These are phyloP conservation scores for Sturnira hondurensis DNA, from an alignment of 2,113 vertebrate species.

Conservation along the genomic window DNA sequence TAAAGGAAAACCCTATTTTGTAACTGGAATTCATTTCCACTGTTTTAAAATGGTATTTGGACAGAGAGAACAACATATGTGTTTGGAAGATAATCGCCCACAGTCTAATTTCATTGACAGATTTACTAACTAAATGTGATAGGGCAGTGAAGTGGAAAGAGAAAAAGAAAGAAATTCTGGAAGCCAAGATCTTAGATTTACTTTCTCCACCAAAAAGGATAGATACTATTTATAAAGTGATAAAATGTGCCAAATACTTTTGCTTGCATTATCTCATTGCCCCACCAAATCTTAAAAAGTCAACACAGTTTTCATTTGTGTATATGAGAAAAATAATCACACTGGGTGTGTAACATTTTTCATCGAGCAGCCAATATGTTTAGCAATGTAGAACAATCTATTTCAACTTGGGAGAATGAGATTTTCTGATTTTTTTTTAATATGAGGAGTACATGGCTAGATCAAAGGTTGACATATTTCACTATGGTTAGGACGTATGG, in stretches of 20 bases:
- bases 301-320: not conserved
- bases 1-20: fast-evolving
- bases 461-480: not conserved
- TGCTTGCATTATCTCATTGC: not conserved
- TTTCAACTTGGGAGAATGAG: not conserved
- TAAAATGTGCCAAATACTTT: not conserved
- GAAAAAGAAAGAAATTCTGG: not conserved
- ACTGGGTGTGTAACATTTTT: not conserved
- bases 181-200: not conserved
- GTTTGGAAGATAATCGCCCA: not conserved
- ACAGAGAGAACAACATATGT: not conserved
- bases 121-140: not conserved
- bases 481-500: not conserved
- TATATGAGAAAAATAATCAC: not conserved
- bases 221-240: not conserved
- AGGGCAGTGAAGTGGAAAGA: not conserved
- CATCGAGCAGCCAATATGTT: not conserved
- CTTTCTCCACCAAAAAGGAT: not conserved
- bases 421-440: not conserved
- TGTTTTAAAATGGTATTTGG: not conserved
- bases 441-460: not conserved
- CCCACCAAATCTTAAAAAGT: not conserved
- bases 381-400: not conserved
- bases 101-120: not conserved
- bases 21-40: not conserved